phyloP scores from a whole-genome alignment of 2,888 invertebrate genomes.

The Drosophila phalerata region DNA sequence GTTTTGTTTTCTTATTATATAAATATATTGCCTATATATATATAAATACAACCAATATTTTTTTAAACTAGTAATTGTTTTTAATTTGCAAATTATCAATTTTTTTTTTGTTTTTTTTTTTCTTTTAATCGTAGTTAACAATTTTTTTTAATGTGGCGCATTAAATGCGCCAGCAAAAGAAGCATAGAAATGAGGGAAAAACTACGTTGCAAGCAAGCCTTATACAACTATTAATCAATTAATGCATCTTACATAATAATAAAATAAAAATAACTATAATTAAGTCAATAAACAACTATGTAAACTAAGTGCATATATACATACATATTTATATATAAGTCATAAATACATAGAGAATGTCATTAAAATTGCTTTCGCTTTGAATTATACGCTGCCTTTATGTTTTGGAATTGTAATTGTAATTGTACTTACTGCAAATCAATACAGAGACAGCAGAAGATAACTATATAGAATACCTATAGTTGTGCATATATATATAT shows the following conservation, averaged over 20 bases:
- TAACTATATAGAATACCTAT: conserved; percentile 23
- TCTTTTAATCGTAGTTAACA: conserved; percentile 29
- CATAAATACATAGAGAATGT: conserved; percentile 43
- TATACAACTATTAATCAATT: conserved; percentile 68
- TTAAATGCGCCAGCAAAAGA: conserved; percentile 60
- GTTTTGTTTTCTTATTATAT: conserved; percentile 44
- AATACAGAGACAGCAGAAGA: conserved; percentile 23
- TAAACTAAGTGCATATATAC: conserved; percentile 25
- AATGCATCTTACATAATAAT: conserved; percentile 32
- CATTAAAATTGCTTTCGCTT: conserved; percentile 62
- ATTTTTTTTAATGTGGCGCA: conserved; percentile 56
- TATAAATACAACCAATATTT: conserved; percentile 25
- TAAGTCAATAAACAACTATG: conserved; percentile 41
- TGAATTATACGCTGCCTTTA: conserved; percentile 45
- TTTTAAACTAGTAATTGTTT: conserved; percentile 36
- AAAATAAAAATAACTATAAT: conserved; percentile 16
- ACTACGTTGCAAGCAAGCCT: conserved; percentile 68
- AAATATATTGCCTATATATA: conserved; percentile 44
- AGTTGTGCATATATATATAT: conserved; percentile 19
- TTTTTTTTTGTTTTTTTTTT: conserved; percentile 21
- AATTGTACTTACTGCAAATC: conserved; percentile 53
- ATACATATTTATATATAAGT: conserved; percentile 18
- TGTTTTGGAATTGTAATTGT: conserved; percentile 42
- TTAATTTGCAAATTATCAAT: conserved; percentile 34
- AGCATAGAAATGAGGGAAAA: conserved; percentile 24